These are phyloP conservation scores for Pyrgus malvae DNA, from an alignment of 2,888 invertebrate genomes.

Conservation along the genomic window DNA sequence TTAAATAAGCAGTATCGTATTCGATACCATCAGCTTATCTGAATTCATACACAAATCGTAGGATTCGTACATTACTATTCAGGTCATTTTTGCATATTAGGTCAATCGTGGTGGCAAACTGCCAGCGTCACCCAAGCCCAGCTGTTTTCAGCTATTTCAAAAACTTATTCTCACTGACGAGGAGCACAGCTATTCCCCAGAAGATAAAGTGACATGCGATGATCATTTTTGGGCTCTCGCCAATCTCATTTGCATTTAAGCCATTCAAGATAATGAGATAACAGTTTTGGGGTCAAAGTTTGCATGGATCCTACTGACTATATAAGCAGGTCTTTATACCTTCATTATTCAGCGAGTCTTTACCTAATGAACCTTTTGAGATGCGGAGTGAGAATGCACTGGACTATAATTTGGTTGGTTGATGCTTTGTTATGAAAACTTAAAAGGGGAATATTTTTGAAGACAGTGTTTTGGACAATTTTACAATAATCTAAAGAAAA, in stretches of 20 bases:
- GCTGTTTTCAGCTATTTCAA: slow-evolving; percentile 31
- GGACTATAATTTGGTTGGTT: background rate
- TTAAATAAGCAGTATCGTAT: background rate
- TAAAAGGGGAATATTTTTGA: background rate
- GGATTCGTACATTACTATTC: slow-evolving; percentile 15
- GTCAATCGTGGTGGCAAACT: slow-evolving; percentile 36
- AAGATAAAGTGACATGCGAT: slow-evolving; percentile 22
- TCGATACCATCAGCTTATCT: slow-evolving; percentile 1
- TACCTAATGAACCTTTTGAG: slow-evolving; percentile 7
- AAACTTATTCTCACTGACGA: slow-evolving; percentile 24
- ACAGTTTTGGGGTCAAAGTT: slow-evolving; percentile 22
- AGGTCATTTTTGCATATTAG: slow-evolving; percentile 36
- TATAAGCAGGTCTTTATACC: slow-evolving; percentile 11
- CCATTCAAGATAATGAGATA: slow-evolving; percentile 26
- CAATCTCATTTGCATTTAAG: slow-evolving; percentile 25
- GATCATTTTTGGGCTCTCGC: slow-evolving; percentile 21
- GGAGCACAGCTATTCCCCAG: slow-evolving; percentile 2
- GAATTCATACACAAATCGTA: slow-evolving; percentile 8
- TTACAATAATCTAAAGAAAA: too few species aligned
- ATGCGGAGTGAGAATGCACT: background rate
- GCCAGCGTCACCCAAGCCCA: slow-evolving; percentile 34
- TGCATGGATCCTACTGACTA: slow-evolving; percentile 12
- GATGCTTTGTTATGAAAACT: too few species aligned
- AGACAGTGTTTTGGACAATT: background rate
- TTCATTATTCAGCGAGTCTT: slow-evolving; percentile 10